Conservation (phyloP, 1,140 invertebrate genomes). For the Drosophila ironensis region DNA sequence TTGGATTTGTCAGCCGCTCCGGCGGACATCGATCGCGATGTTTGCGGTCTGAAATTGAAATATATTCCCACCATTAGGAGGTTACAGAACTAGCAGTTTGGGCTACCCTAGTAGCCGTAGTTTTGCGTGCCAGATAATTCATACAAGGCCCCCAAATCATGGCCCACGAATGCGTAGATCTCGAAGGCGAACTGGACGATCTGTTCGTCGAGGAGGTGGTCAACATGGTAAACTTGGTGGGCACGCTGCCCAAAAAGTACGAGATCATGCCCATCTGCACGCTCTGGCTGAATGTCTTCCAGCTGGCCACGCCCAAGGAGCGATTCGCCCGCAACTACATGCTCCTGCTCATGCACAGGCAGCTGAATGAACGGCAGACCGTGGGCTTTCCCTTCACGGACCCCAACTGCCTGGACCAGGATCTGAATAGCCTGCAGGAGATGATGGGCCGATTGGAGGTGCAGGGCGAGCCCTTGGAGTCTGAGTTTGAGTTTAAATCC, state of each 20-base stretch:
- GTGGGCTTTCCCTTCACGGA: constrained; percentile 61
- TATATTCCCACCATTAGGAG: not conserved
- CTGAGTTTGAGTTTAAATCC: not conserved
- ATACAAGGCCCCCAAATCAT: constrained; percentile 11
- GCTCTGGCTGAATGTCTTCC: constrained; percentile 60
- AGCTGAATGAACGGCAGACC: constrained; percentile 38
- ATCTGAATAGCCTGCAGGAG: constrained; percentile 34
- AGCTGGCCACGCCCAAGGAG: constrained; percentile 26
- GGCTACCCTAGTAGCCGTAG: not conserved
- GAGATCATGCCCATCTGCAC: constrained; percentile 28
- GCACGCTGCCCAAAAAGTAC: constrained; percentile 19
- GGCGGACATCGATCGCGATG: constrained; percentile 73
- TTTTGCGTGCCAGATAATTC: not conserved
- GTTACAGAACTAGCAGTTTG: not conserved
- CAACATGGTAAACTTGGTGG: constrained; percentile 24
- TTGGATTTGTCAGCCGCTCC: constrained; percentile 69
- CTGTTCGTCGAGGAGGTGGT: constrained; percentile 50
- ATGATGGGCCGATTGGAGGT: constrained; percentile 4
- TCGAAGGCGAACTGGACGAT: constrained; percentile 34
- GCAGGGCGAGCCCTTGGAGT: not conserved
- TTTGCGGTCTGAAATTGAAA: constrained; percentile 63
- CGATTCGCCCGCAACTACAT: constrained; percentile 61
- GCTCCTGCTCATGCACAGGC: constrained; percentile 52
- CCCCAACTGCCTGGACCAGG: constrained; percentile 11
- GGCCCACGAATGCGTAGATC: constrained; percentile 8